A percentile compares a stretch with the other conserved stretches of the same genome.
These are phyloP conservation scores for Semaprochilodus insignis DNA, from an alignment of 2,797 vertebrate genomes.

Conservation along the genomic window DNA sequence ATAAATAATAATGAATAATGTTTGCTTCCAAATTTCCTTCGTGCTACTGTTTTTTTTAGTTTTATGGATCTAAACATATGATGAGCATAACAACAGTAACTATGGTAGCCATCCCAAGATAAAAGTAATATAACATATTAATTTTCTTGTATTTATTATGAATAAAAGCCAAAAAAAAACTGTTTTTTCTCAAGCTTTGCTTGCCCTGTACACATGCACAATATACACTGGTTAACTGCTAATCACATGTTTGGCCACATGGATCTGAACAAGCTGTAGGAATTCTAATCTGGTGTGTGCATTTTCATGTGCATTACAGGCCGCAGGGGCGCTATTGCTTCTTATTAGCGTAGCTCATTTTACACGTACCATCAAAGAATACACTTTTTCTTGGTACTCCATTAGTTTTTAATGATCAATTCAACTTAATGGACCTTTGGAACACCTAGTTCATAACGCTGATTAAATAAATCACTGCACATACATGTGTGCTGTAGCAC, in stretches of 20 bases:
- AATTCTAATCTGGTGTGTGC: not conserved
- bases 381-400: not conserved
- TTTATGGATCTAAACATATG: no score
- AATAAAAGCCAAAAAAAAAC: no score
- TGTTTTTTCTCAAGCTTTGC: not conserved
- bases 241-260: not conserved
- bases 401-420: not conserved
- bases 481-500: not conserved
- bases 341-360: slow-evolving; percentile 3
- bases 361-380: not conserved
- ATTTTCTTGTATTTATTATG: no score
- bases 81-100: no score
- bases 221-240: not conserved
- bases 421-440: not conserved
- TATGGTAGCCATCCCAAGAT: no score
- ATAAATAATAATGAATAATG: no score
- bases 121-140: no score
- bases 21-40: no score
- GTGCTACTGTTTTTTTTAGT: no score
- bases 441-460: not conserved
- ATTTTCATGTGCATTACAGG: not conserved
- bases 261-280: not conserved
- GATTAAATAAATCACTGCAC: not conserved
- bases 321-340: not conserved
- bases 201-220: not conserved